Evolutionary conservation across 2,888 invertebrate genomes (phyloP), one percentile per base, ranked within the genome.

Genomic region (Coelinius sp.): DNA sequence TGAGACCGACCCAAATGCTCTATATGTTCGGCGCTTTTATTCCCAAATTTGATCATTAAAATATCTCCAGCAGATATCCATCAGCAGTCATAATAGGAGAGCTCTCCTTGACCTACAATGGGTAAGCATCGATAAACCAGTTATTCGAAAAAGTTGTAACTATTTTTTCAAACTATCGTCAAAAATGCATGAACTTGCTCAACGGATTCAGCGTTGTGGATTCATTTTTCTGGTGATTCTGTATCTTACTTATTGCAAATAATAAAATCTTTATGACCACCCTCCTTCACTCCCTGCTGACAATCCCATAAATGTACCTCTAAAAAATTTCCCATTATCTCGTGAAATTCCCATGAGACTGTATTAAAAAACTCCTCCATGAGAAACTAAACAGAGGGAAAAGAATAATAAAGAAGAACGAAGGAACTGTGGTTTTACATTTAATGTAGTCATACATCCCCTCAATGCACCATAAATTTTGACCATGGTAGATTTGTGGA

Each of bases 401-500:
- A 27, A 20, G 14, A 35, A 27, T 24, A 25, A 41, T n/a, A 31
- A n/a, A 27, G 38, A 3, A 24, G 4, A 41, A 10, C 35, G 12
- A 20, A 68, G 56, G 14, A 41, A 10, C 41, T 25, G 10, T 31
- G 41, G 53, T 53, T 46, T 52, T 66, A 56, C 27, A 56, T 66
- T 67, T 67, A 24, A 35, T 67, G 67, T 27, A 46, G 52, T 38
- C 35, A 56, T 31, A 56, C 56, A 41, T 10, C 49, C 4, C 27
- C 31, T 68, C 41, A 56, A 56, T 44, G 67, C 38, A n/a, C 22
- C 53, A 67, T 67, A 53, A 67, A 67, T 67, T 67, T 53, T 67
- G 53, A 67, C 53, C 22, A 25, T 27, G 53, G 38, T 53, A 35
- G 53, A 53, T 67, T 52, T 20, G 6, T 41, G 24, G 38, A 14